A percentile compares a stretch with the other conserved stretches of the same genome.
Conservation (phyloP, 1,140 invertebrate species). For the Gryllus bimaculatus region DNA sequence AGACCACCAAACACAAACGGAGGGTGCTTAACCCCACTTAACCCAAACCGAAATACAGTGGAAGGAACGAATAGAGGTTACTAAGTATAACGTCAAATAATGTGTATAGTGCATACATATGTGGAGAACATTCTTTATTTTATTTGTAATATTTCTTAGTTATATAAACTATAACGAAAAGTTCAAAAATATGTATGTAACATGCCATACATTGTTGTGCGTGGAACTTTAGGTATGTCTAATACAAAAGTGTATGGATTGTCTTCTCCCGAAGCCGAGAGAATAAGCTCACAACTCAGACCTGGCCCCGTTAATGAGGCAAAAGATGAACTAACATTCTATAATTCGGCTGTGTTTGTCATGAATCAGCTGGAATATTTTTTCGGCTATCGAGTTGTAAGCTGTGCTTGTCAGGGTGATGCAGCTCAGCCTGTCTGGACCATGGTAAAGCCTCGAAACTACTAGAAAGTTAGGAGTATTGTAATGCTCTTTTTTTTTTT, state of each 20-base stretch:
- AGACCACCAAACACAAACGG: no score
- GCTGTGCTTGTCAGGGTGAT: slow-evolving; percentile 23
- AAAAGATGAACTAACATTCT: slow-evolving; percentile 26
- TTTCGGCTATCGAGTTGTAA: slow-evolving; percentile 26
- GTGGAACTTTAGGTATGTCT: slow-evolving; percentile 26
- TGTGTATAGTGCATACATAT: no score
- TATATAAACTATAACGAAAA: no score
- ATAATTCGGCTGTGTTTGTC: slow-evolving; percentile 27
- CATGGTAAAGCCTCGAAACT: slow-evolving; percentile 18
- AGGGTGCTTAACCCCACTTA: no score
- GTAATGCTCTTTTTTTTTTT: background rate
- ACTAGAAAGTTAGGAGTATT: background rate
- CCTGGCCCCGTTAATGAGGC: slow-evolving; percentile 21
- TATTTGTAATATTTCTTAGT: no score
- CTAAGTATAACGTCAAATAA: no score
- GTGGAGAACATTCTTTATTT: no score
- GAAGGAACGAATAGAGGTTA: no score
- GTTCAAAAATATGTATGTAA: background rate
- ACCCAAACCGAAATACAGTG: no score
- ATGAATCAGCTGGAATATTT: slow-evolving; percentile 28
- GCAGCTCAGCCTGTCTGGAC: slow-evolving; percentile 25
- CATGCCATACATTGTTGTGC: slow-evolving; percentile 27
- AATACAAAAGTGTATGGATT: slow-evolving; percentile 28
- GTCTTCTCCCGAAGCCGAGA: slow-evolving; percentile 20
- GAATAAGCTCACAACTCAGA: slow-evolving; percentile 20